Conservation (phyloP, 2,113 vertebrate genomes). For the Neotoma lepida region DNA sequence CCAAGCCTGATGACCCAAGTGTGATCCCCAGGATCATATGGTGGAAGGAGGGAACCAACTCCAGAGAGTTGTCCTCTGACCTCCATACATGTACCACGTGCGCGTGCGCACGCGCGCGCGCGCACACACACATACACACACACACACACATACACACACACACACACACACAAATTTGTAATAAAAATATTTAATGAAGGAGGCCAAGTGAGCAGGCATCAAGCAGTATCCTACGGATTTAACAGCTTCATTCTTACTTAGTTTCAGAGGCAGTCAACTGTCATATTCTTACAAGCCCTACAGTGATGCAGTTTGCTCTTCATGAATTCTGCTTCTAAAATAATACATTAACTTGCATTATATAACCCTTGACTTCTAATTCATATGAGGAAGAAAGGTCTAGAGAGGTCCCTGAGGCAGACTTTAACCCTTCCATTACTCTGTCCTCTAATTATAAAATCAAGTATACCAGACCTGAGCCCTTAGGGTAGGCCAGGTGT, state of each 20-base stretch:
- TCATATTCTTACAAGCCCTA: conserved; percentile 18
- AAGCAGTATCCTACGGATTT: background rate
- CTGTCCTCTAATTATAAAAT: background rate
- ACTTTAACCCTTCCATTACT: background rate
- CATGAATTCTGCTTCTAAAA: conserved; percentile 52
- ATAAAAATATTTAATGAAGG: background rate
- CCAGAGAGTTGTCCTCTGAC: background rate
- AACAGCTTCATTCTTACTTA: background rate
- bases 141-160: background rate
- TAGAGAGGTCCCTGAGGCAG: background rate
- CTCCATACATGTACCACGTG: background rate
- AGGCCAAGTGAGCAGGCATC: background rate
- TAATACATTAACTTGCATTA: conserved; percentile 44
- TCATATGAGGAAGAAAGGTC: background rate
- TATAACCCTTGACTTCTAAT: background rate
- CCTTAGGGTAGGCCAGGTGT: background rate
- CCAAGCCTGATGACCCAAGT: background rate
- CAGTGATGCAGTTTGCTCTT: conserved; percentile 31
- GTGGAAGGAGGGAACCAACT: background rate
- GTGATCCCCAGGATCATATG: background rate
- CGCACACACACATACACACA: no score
- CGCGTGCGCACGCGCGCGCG: background rate
- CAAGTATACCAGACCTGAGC: background rate
- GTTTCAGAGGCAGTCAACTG: conserved; percentile 53
- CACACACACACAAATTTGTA: background rate